These are phyloP conservation scores for Pseudoatta argentina DNA, from an alignment of 1,140 invertebrate species.

Conservation along the genomic window DNA sequence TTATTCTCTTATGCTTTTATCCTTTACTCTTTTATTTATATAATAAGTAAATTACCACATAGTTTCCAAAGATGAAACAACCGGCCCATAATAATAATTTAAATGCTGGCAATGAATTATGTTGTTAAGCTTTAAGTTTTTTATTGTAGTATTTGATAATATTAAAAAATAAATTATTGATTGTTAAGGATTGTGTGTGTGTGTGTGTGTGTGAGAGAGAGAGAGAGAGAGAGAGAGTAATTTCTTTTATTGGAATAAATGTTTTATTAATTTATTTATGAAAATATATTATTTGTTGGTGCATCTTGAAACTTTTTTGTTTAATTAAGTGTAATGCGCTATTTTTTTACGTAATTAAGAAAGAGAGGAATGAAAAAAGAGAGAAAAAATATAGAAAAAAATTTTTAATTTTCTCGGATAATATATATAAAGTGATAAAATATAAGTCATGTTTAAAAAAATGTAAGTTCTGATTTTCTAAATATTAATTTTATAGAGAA, in stretches of 20 bases:
- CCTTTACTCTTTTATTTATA: too few species aligned
- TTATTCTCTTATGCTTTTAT: too few species aligned
- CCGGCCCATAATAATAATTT: too few species aligned
- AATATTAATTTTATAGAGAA: background rate
- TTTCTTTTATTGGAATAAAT: background rate
- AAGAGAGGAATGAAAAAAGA: background rate
- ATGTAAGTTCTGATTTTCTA: background rate
- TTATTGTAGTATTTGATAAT: background rate
- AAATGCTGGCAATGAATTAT: background rate
- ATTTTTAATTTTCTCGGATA: background rate
- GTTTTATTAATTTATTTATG: background rate
- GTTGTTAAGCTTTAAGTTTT: background rate
- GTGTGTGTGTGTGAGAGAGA: too few species aligned
- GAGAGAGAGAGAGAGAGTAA: background rate
- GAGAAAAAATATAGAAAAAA: background rate
- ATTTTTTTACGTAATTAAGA: background rate
- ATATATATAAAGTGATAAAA: conserved; percentile 12
- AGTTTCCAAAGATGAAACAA: too few species aligned
- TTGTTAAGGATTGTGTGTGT: background rate
- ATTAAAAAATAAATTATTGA: conserved; percentile 3
- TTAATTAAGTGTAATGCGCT: background rate
- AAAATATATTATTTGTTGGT: background rate
- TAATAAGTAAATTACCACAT: too few species aligned
- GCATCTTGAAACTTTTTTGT: background rate
- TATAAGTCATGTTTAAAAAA: background rate